Percentiles rank a stretch among this genome's conserved stretches.
These are phyloP conservation scores for Arctopsyche grandis DNA, from an alignment of 1,140 invertebrate genomes.

Conservation along the genomic window DNA sequence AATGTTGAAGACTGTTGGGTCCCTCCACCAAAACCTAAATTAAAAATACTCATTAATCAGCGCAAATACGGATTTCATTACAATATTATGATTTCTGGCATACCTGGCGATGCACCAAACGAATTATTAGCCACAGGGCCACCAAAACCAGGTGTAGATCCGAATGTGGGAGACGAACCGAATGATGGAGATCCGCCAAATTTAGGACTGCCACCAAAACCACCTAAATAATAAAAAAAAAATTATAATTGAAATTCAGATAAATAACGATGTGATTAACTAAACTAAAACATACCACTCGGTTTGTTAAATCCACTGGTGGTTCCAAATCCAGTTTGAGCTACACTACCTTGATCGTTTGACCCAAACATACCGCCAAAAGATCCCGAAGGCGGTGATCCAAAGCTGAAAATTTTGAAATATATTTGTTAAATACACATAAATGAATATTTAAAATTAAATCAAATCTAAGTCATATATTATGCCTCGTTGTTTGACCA, in stretches of 20 bases:
- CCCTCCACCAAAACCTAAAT: constrained; percentile 59
- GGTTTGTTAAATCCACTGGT: constrained; percentile 47
- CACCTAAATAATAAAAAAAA: constrained; percentile 35
- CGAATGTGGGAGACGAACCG: constrained; percentile 55
- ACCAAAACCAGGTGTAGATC: constrained; percentile 57
- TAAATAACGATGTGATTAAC: not conserved
- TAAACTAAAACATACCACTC: not conserved
- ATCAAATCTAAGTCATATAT: not conserved
- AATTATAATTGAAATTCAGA: constrained; percentile 18
- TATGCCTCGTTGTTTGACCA: constrained; percentile 59
- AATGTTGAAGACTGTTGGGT: constrained; percentile 63
- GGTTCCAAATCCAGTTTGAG: constrained; percentile 50
- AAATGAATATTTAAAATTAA: not conserved
- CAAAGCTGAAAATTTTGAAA: constrained; percentile 44
- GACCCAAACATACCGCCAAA: constrained; percentile 48
- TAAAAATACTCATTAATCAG: not conserved
- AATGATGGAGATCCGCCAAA: constrained; percentile 61
- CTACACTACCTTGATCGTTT: constrained; percentile 43
- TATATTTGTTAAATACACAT: not conserved
- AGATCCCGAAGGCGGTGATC: constrained; percentile 43
- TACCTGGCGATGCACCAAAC: constrained; percentile 59
- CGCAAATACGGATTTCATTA: too few relatives aligned
- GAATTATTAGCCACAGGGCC: constrained; percentile 56
- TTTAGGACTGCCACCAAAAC: constrained; percentile 56
- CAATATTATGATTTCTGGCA: not conserved